These are phyloP conservation scores for Cochlearius cochlearius DNA, from an alignment of 2,113 vertebrate species.

Conservation along the genomic window DNA sequence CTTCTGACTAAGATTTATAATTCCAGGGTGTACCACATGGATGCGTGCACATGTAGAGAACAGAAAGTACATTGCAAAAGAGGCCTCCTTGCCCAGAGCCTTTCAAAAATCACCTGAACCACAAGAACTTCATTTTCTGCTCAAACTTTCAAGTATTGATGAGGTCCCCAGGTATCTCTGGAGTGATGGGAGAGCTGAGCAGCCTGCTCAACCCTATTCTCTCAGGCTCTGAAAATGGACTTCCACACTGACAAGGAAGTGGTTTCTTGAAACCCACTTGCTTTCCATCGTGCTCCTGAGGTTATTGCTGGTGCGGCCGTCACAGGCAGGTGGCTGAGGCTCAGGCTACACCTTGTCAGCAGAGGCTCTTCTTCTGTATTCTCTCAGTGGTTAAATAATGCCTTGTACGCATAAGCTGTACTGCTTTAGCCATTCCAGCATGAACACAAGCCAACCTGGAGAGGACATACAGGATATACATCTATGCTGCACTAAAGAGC, in stretches of 20 bases:
- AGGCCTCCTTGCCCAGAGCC: background rate
- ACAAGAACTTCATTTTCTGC: background rate
- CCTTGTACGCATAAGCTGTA: background rate
- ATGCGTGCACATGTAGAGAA: background rate
- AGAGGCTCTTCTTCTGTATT: background rate
- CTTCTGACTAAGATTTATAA: background rate
- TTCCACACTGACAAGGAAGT: background rate
- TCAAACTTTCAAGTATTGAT: background rate
- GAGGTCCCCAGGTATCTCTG: background rate
- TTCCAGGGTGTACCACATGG: background rate
- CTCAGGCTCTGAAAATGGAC: background rate
- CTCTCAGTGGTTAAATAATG: background rate
- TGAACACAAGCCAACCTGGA: background rate
- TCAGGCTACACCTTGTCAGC: background rate
- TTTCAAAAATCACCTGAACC: background rate
- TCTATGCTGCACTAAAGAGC: background rate
- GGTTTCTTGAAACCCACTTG: background rate
- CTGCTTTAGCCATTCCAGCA: background rate
- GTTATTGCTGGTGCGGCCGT: background rate
- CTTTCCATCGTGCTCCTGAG: background rate
- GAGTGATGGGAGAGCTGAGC: background rate
- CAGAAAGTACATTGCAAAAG: background rate
- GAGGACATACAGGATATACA: background rate
- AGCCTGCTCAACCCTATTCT: background rate
- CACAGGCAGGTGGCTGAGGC: background rate